phyloP scores from a whole-genome alignment of 2,113 vertebrate genomes.

The Axis porcinus region DNA sequence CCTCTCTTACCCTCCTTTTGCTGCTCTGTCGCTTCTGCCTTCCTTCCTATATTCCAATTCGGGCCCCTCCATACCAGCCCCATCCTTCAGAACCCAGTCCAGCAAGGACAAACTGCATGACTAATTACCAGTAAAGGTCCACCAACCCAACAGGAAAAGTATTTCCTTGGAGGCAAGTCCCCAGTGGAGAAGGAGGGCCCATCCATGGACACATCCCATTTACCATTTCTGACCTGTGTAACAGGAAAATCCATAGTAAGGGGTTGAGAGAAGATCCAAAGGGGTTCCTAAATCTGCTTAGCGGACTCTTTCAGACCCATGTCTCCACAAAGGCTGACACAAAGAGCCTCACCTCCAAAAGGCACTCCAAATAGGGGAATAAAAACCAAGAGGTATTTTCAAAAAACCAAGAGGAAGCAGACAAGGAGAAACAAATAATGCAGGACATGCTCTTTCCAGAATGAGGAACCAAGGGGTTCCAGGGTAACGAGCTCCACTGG shows the following conservation, averaged over 20 bases:
- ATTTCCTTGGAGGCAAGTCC: neutral
- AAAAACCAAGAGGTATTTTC: neutral
- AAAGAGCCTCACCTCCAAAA: neutral
- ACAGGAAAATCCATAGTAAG: neutral
- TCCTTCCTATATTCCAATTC: neutral
- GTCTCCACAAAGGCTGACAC: neutral
- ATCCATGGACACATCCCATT: neutral
- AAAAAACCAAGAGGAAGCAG: neutral
- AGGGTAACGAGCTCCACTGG: neutral
- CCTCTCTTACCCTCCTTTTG: neutral
- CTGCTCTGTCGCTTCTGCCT: neutral
- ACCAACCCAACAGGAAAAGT: neutral
- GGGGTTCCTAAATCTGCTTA: neutral
- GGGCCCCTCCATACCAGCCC: neutral
- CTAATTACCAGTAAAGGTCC: neutral
- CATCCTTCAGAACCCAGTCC: neutral
- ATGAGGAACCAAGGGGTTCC: neutral
- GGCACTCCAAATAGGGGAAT: neutral
- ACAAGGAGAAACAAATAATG: neutral
- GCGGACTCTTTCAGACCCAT: neutral
- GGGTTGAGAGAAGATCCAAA: neutral
- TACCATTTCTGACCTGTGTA: neutral
- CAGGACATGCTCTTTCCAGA: neutral
- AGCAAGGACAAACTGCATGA: neutral
- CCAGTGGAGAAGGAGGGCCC: neutral